phyloP scores from a whole-genome alignment of 2,113 vertebrate species.

The Rhynchopsitta pachyrhyncha region DNA sequence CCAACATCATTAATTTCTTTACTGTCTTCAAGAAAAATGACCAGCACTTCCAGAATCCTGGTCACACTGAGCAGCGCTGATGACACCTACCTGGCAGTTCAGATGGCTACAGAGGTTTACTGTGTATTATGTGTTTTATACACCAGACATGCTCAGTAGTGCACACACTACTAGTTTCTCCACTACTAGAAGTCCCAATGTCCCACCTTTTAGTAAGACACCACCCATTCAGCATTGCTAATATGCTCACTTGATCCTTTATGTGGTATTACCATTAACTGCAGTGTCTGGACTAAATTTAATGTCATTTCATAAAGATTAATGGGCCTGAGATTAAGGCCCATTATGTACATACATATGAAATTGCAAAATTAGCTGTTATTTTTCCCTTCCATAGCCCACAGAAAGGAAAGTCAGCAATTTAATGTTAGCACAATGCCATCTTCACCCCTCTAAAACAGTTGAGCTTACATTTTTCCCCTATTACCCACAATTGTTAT shows the following conservation, averaged over 20 bases:
- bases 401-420: neutral
- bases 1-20: neutral
- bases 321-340: neutral
- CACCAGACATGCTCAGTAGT: neutral
- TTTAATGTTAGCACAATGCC: neutral
- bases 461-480: neutral
- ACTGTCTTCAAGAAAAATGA: neutral
- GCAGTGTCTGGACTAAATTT: neutral
- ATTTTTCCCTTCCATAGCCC: neutral
- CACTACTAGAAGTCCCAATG: neutral
- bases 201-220: neutral
- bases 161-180: neutral
- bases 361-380: neutral
- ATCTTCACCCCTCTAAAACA: neutral
- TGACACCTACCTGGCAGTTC: neutral
- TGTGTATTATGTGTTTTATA: neutral
- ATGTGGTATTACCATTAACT: neutral
- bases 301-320: neutral
- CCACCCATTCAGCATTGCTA: neutral
- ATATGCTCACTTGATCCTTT: neutral
- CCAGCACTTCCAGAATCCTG: neutral
- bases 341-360: neutral
- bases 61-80: neutral
- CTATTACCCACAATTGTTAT: neutral
- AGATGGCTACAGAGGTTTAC: neutral